These are phyloP conservation scores for Ectropis grisescens DNA, from an alignment of 1,140 invertebrate species.

Conservation along the genomic window DNA sequence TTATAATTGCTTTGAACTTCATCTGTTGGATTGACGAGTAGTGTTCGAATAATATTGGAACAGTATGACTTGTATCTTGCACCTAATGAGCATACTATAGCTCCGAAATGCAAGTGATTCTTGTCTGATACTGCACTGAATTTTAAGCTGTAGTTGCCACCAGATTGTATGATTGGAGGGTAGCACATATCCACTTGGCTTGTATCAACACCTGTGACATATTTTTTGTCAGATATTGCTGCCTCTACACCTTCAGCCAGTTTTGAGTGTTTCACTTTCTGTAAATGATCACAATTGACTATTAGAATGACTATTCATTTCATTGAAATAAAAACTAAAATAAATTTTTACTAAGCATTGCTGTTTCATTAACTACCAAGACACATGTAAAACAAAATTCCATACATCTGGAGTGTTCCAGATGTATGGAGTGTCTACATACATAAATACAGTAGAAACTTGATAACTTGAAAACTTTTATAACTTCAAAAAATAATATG, in stretches of 20 bases:
- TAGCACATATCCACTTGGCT: conserved; percentile 97
- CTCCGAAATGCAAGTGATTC: conserved; percentile 94
- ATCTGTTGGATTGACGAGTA: conserved; percentile 95
- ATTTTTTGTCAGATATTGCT: conserved; percentile 94
- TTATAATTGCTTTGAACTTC: conserved; percentile 90
- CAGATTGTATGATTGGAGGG: conserved; percentile 98
- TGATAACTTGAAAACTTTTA: too few relatives aligned
- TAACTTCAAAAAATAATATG: too few relatives aligned
- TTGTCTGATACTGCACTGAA: conserved; percentile 96
- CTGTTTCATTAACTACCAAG: too few relatives aligned
- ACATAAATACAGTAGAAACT: too few relatives aligned
- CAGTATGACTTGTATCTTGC: conserved; percentile 98
- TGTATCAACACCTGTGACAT: conserved; percentile 90
- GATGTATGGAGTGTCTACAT: too few relatives aligned
- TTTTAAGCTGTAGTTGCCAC: conserved; percentile 96
- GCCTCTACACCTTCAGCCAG: conserved; percentile 94
- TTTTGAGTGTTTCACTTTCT: conserved; percentile 96
- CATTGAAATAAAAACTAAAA: not conserved
- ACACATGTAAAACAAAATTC: too few relatives aligned
- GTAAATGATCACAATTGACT: conserved; percentile 34
- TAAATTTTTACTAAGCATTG: not conserved
- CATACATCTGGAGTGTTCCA: too few relatives aligned
- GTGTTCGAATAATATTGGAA: conserved; percentile 97
- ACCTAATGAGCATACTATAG: conserved; percentile 96
- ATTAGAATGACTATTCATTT: not conserved